Conservation (phyloP, 2,888 invertebrate species). For the Autographa pulchrina region DNA sequence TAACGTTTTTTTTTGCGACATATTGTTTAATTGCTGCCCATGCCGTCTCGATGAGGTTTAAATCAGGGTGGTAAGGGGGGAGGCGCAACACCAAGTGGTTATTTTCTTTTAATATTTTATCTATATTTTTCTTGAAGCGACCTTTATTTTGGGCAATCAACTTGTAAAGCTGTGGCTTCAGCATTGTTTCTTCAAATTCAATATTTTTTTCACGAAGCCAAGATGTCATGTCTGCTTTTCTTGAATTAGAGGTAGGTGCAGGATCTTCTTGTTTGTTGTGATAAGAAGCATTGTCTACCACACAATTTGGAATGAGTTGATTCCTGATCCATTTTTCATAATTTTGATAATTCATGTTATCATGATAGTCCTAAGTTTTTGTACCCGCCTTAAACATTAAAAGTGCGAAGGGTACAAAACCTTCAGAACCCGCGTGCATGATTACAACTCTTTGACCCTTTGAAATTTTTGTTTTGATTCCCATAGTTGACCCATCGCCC, state of each 20-base stretch:
- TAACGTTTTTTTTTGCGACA: neutral
- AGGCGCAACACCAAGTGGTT: constrained; percentile 2
- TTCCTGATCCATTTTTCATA: constrained; percentile 59
- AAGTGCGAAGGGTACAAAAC: constrained; percentile 50
- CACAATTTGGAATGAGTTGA: constrained; percentile 61
- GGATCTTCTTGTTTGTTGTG: constrained; percentile 18
- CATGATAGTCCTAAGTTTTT: constrained; percentile 50
- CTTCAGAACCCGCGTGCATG: constrained; percentile 48
- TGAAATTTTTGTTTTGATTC: constrained; percentile 21
- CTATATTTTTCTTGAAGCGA: constrained; percentile 5
- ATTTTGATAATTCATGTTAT: constrained; percentile 57
- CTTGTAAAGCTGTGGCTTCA: constrained; percentile 18
- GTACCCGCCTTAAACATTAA: constrained; percentile 31
- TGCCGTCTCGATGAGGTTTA: constrained; percentile 14
- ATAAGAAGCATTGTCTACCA: constrained; percentile 58
- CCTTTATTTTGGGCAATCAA: constrained; percentile 11
- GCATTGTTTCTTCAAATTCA: neutral
- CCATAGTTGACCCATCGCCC: constrained; percentile 10
- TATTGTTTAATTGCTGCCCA: constrained; percentile 13
- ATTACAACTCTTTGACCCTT: constrained; percentile 45
- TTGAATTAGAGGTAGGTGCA: constrained; percentile 44
- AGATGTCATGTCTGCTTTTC: constrained; percentile 24
- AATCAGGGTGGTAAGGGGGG: neutral
- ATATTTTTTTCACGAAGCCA: constrained; percentile 21
- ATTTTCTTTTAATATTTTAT: constrained; percentile 7